Evolutionary conservation across 2,113 vertebrate species (phyloP).

Genomic region (Oryzias woworae): DNA sequence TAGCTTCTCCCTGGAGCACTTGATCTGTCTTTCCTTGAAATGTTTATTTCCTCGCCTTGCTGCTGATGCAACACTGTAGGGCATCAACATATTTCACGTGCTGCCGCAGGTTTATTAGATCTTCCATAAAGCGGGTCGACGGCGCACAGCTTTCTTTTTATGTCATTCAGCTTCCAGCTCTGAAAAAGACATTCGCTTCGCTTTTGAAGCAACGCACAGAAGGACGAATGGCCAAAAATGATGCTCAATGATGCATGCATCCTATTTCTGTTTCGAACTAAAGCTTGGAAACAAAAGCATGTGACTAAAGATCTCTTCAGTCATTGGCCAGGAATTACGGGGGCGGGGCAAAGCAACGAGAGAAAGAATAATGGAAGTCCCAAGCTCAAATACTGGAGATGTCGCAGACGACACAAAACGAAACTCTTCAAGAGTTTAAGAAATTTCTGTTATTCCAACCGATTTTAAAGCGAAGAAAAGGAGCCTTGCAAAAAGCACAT

Average conservation of each 20-base stretch:
- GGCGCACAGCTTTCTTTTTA: background rate
- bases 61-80: conserved; percentile 4
- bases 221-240: background rate
- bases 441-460: too few relatives aligned
- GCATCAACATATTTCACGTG: background rate
- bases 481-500: too few relatives aligned
- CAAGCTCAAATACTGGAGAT: too few relatives aligned
- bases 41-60: conserved; percentile 1
- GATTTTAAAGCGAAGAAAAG: too few relatives aligned
- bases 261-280: too few relatives aligned
- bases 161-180: background rate
- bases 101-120: background rate
- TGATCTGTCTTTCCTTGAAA: background rate
- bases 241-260: background rate
- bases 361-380: too few relatives aligned
- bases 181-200: background rate
- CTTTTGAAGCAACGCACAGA: background rate
- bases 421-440: too few relatives aligned
- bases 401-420: too few relatives aligned
- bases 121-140: background rate
- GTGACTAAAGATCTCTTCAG: too few relatives aligned
- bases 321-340: too few relatives aligned
- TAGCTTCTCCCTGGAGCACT: background rate
- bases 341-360: too few relatives aligned
- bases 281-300: too few relatives aligned